Base-by-base conservation (phyloP, 1,140 invertebrate species). In the Drusus annulatus region DNA sequence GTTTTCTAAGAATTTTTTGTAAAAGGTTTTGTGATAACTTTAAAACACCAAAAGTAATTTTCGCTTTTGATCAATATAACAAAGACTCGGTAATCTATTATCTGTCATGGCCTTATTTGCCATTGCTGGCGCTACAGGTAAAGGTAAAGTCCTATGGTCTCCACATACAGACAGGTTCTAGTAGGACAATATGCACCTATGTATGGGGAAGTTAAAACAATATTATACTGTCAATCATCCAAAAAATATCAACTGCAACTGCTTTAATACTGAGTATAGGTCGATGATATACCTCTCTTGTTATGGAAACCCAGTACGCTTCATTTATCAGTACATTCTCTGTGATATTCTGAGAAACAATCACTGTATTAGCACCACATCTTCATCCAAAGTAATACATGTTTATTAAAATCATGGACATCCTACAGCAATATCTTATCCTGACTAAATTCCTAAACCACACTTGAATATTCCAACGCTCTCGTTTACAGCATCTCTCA, bases 251-350 rank as follows among this genome's bases (percentile, higher is more conserved):
- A 83, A 83, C 82, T 83, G 79, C 82, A 80, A 74, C 77, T 81
- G 80, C 52, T 36, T 76, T 78, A 77, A 71, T 80, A 83, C 69
- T 83, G 82, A 81, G 75, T 79, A 81, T 69, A 58, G 80, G 76
- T 76, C 82, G 80, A 36, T 79, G 82, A 80, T 80, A 83, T 93
- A 97, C 96, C 95, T 96, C 95, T 95, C 94, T 93, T 90, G 94
- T 96, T 91, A 95, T 93, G 90, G 93, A 93, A 91, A 96, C 95
- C 95, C 95, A 97, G 92, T 95, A 94, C 88, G 95, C 95, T 93
- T 96, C 95, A 92, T 96, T 96, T 92, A 96, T 93, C 92, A 96
- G 95, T 91, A 96, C 94, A 92, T 95, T 93, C 93, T 96, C 95
- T 91, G 95, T 96, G 93, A 97, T 95, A 92, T 96, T 96, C 95